Evolutionary conservation across 2,888 invertebrate species (phyloP).

Genomic region (Ormyrus nitidulus): DNA sequence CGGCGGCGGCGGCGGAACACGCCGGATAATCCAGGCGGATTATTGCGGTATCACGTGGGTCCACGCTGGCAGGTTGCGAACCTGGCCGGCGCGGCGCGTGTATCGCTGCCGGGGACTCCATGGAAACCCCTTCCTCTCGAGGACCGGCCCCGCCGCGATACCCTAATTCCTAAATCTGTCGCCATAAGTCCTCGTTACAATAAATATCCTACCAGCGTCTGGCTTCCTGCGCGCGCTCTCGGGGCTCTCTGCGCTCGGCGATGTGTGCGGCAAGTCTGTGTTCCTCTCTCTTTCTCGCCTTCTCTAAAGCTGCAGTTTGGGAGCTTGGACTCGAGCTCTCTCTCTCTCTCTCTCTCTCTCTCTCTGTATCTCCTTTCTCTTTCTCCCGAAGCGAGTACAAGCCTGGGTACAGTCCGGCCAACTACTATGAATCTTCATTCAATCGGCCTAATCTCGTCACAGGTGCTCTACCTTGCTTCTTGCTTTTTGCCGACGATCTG

Average conservation of each 20-base stretch:
- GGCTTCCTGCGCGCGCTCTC: constrained; percentile 54
- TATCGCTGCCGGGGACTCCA: constrained; percentile 63
- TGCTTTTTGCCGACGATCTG: constrained; percentile 38
- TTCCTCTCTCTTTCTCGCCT: constrained; percentile 50
- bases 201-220: constrained; percentile 73
- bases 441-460: constrained; percentile 54
- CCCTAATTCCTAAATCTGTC: constrained; percentile 76
- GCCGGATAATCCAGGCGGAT: constrained; percentile 75
- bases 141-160: constrained; percentile 67
- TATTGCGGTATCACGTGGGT: constrained; percentile 75
- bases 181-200: constrained; percentile 76
- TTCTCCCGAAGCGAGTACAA: constrained; percentile 48
- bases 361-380: constrained; percentile 36
- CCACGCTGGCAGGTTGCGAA: constrained; percentile 62
- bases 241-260: constrained; percentile 25
- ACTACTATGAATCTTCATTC: constrained; percentile 56
- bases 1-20: constrained; percentile 60
- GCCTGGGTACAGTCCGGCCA: too few species aligned
- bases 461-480: constrained; percentile 19
- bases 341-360: constrained; percentile 32
- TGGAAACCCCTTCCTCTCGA: constrained; percentile 54
- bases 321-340: constrained; percentile 20
- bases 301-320: constrained; percentile 17
- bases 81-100: constrained; percentile 61
- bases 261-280: neutral